Percentiles rank a stretch among this genome's conserved stretches.
These are phyloP conservation scores for Athetis lepigone DNA, from an alignment of 2,888 invertebrate genomes.

Conservation along the genomic window DNA sequence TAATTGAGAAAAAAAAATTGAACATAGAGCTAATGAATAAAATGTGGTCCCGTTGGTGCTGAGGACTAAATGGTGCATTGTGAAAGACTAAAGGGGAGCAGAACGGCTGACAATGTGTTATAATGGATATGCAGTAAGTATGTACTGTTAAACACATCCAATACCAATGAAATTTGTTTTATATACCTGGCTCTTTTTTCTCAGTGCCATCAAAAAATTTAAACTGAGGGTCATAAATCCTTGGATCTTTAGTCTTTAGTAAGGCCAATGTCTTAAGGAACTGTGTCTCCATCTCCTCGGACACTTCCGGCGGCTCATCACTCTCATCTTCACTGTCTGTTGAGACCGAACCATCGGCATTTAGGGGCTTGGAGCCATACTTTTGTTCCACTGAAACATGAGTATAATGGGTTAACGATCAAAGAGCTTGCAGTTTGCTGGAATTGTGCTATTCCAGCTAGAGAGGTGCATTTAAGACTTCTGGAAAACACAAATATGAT, in stretches of 20 bases:
- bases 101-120: not conserved
- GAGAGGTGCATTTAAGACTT: too few relatives aligned
- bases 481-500: not conserved
- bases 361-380: slow-evolving; percentile 91
- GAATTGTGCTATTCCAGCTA: not conserved
- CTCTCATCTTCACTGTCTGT: slow-evolving; percentile 92
- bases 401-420: not conserved
- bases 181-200: slow-evolving; percentile 82
- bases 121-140: not conserved
- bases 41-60: not conserved
- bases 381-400: slow-evolving; percentile 92
- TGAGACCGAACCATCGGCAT: slow-evolving; percentile 82
- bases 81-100: not conserved
- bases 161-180: too few relatives aligned
- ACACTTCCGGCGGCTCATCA: slow-evolving; percentile 89
- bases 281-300: slow-evolving; percentile 94
- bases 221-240: slow-evolving; percentile 95
- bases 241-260: slow-evolving; percentile 96
- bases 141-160: not conserved
- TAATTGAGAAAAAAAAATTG: not conserved
- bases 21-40: too few relatives aligned
- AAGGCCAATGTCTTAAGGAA: slow-evolving; percentile 96
- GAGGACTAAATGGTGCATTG: not conserved
- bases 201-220: slow-evolving; percentile 92
- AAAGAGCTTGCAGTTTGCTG: not conserved